Conservation (phyloP, 2,113 vertebrate species). For the Promerops cafer region DNA sequence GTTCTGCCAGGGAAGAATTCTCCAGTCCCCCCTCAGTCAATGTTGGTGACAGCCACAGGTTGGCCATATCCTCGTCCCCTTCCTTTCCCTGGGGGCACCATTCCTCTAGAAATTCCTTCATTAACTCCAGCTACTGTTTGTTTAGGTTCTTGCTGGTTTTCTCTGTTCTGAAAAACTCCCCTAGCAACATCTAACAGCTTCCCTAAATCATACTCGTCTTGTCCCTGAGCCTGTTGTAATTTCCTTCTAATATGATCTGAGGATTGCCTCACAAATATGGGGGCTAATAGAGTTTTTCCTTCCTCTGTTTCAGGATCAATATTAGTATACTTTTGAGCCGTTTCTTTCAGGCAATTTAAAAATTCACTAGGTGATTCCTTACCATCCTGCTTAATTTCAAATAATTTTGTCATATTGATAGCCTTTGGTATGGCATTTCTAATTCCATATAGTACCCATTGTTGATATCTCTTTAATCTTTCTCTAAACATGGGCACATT, state of each 20-base stretch:
- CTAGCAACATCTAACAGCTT: not conserved
- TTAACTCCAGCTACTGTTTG: not conserved
- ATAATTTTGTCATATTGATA: not conserved
- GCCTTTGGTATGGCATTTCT: not conserved
- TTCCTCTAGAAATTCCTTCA: not conserved
- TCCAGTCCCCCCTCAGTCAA: not conserved
- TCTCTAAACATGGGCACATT: not conserved
- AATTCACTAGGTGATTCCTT: not conserved
- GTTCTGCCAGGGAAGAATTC: not conserved
- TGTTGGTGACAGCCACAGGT: fast-evolving
- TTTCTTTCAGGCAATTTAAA: not conserved
- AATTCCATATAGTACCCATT: not conserved
- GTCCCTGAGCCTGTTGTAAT: not conserved
- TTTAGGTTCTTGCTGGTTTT: not conserved
- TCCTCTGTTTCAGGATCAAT: not conserved
- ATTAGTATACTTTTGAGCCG: not conserved
- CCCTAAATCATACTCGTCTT: not conserved
- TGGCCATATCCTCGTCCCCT: not conserved
- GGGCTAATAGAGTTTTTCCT: not conserved
- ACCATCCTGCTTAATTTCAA: not conserved
- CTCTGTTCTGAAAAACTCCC: not conserved
- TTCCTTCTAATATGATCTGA: not conserved
- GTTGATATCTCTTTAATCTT: not conserved
- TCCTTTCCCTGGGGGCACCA: not conserved
- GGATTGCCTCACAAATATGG: not conserved